Evolutionary conservation across 2,888 invertebrate species (phyloP), one percentile per base, ranked within the genome.

Genomic region (Priocnemis perturbator): DNA sequence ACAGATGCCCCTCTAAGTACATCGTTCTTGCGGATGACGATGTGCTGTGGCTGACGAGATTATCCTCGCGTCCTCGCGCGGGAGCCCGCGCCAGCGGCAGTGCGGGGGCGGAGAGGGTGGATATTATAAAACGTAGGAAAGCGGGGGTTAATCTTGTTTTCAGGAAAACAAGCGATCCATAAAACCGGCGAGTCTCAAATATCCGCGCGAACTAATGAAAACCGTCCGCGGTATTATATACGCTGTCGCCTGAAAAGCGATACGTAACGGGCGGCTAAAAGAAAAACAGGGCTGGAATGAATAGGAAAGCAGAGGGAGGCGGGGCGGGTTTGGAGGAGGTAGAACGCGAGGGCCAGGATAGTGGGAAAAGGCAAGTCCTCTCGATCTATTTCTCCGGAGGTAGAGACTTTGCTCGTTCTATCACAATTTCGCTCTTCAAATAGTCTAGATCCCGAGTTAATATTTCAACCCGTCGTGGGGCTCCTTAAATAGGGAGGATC

Each of bases 391-490:
- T 37, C 44, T 20, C 45, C 21, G n/a, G 14, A 58, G 58, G 37
- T 0, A n/a, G 44, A 19, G 11, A 44, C 37, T 37, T 37, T 11
- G 11, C 37, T 11, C 14, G 37, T 45, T 21, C 45, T 1, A 60
- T 76, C 71, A 69, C 71, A 78, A 78, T 78, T 76, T 67, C 71
- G 63, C 15, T 76, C 60, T 58, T 65, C 78, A 71, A 78, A 78
- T 66, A 78, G 59, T 50, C 48, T 44, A 30, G 59, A 60, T 47
- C 50, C 63, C 20, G 59, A 64, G 67, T 76, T 73, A 73, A 73
- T 71, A 76, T 73, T 73, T 70, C 59, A 71, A 63, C 60, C 60
- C 59, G 37, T 37, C 37, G 37, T 59, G 15, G 55, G 23, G 57
- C 52, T 76, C 71, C 71, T 73, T 70, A 76, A 73, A 76, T 64